A percentile compares a stretch with the other conserved stretches of the same genome.
phyloP scores from a whole-genome alignment of 2,797 vertebrate genomes.

The Chaenodraco wilsoni region DNA sequence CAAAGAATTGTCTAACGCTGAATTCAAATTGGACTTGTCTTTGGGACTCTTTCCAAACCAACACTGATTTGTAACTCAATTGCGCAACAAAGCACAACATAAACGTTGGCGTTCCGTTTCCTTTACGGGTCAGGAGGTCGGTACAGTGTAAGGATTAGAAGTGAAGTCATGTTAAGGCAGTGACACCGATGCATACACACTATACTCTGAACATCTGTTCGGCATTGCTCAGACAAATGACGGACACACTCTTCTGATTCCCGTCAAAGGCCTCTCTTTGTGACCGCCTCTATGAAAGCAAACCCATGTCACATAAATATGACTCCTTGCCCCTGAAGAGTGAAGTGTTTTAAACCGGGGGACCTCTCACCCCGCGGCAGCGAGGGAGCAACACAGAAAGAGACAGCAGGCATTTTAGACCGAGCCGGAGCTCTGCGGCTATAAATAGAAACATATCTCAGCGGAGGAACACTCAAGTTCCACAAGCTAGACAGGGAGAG shows the following conservation, averaged over 20 bases:
- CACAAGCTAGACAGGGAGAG: slow-evolving; percentile 32
- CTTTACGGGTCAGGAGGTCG: no score
- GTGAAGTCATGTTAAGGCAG: slow-evolving; percentile 11
- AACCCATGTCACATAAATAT: slow-evolving; percentile 34
- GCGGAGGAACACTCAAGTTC: slow-evolving; percentile 59
- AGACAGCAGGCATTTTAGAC: slow-evolving; percentile 54
- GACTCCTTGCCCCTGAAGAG: slow-evolving; percentile 24
- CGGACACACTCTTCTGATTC: background rate
- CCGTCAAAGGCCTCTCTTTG: background rate
- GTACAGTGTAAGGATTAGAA: slow-evolving; percentile 5
- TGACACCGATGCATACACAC: background rate
- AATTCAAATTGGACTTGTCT: background rate
- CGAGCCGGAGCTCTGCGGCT: slow-evolving; percentile 52
- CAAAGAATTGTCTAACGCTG: slow-evolving; percentile 5
- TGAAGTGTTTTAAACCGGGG: slow-evolving; percentile 44
- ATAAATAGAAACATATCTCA: slow-evolving; percentile 77
- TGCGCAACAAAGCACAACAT: background rate
- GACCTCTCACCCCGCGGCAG: slow-evolving; percentile 38
- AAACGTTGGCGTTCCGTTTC: slow-evolving; percentile 9
- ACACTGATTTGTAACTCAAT: background rate
- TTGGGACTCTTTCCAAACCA: background rate
- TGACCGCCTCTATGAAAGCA: slow-evolving; percentile 19
- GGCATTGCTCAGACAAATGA: slow-evolving; percentile 9
- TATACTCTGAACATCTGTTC: slow-evolving; percentile 35
- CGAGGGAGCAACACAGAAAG: slow-evolving; percentile 63